phyloP scores from a whole-genome alignment of 1,140 invertebrate species.

The Papilio helenus region DNA sequence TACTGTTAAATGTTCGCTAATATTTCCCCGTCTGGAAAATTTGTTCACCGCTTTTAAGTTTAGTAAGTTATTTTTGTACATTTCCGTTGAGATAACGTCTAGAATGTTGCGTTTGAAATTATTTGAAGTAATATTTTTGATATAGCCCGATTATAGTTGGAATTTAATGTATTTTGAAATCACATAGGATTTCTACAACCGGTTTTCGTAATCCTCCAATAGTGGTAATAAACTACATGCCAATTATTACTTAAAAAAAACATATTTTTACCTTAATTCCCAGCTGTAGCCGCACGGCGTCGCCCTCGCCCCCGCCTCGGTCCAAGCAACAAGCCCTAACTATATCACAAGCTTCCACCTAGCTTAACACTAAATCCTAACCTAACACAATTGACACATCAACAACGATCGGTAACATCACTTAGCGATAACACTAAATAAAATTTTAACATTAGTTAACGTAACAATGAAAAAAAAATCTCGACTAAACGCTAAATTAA shows the following conservation, averaged over 20 bases:
- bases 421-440: constrained; percentile 73
- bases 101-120: constrained; percentile 4
- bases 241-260: constrained; percentile 6
- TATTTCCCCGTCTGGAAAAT: constrained; percentile 49
- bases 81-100: constrained; percentile 20
- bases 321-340: constrained; percentile 57
- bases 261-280: constrained; percentile 50
- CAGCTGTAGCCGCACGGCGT: constrained; percentile 31
- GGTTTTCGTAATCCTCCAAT: too few relatives aligned
- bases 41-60: constrained; percentile 28
- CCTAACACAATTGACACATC: constrained; percentile 78
- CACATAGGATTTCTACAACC: too few relatives aligned
- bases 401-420: constrained; percentile 76
- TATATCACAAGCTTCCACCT: constrained; percentile 80
- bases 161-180: neutral
- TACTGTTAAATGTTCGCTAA: constrained; percentile 60
- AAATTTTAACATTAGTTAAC: constrained; percentile 81
- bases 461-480: constrained; percentile 72
- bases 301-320: constrained; percentile 46
- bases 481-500: constrained; percentile 66
- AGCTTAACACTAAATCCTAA: constrained; percentile 75
- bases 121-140: neutral
- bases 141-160: neutral
- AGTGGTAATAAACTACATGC: neutral
- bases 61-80: constrained; percentile 14